These are phyloP conservation scores for Thera obeliscata DNA, from an alignment of 2,888 invertebrate genomes.

Conservation along the genomic window DNA sequence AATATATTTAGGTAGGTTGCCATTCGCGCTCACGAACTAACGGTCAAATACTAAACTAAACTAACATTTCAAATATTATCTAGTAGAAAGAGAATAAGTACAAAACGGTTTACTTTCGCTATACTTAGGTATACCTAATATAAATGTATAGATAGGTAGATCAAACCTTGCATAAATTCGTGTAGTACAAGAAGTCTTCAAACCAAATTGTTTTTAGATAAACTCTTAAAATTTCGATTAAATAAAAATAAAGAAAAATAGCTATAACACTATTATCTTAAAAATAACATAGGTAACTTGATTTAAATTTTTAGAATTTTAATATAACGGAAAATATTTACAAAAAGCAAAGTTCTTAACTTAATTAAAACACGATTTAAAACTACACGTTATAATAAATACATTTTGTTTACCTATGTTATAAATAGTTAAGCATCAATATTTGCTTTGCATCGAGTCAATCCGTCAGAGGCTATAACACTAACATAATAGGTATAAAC, in stretches of 20 bases:
- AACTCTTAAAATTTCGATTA: constrained; percentile 14
- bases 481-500: no score
- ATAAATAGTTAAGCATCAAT: no score
- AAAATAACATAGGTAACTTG: constrained; percentile 43
- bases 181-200: background rate
- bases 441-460: no score
- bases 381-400: constrained; percentile 64
- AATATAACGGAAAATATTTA: constrained; percentile 35
- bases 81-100: background rate
- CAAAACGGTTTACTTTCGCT: background rate
- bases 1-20: background rate
- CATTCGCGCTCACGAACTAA: background rate
- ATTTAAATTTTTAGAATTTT: constrained; percentile 33
- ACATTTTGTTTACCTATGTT: constrained; percentile 46
- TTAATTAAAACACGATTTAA: constrained; percentile 37
- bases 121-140: background rate
- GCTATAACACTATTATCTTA: constrained; percentile 29
- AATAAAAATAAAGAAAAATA: constrained; percentile 5
- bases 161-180: constrained; percentile 17
- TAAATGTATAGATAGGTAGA: no score
- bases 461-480: no score
- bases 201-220: constrained; percentile 3
- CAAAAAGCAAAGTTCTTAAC: constrained; percentile 33
- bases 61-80: background rate
- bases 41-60: background rate